Conservation (phyloP, 1,140 invertebrate genomes). For the Hydropsyche tenuis region DNA sequence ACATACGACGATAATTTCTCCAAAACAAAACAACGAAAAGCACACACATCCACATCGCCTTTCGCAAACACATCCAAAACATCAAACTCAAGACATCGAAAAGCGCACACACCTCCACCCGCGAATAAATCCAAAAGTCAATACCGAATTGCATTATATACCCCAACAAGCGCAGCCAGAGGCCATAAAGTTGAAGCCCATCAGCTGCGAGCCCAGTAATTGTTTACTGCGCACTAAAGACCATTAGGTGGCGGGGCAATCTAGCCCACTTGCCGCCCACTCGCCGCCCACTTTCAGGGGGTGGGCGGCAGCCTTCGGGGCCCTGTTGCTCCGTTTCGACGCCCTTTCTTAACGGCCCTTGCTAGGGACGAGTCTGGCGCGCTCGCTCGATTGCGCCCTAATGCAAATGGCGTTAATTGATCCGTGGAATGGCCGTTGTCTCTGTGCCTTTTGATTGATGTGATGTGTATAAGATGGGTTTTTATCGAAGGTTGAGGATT, state of each 20-base stretch:
- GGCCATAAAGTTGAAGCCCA: constrained; percentile 47
- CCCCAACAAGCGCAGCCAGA: constrained; percentile 16
- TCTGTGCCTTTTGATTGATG: too few species aligned
- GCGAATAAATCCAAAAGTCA: too few species aligned
- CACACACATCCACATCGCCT: too few species aligned
- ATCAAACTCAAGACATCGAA: too few species aligned
- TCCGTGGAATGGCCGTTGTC: not conserved
- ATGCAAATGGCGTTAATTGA: constrained; percentile 23
- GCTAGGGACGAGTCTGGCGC: not conserved
- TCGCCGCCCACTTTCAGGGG: not conserved
- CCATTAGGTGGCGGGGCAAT: constrained; percentile 45
- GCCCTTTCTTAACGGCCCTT: constrained; percentile 32
- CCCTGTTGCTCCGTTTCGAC: constrained; percentile 32
- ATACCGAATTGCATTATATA: not conserved
- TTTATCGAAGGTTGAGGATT: too few species aligned
- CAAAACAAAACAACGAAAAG: too few species aligned
- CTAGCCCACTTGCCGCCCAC: constrained; percentile 21
- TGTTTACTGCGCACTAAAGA: constrained; percentile 50
- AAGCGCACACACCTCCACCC: too few species aligned
- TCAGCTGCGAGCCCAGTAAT: constrained; percentile 48
- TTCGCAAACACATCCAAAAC: too few species aligned
- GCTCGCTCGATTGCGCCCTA: constrained; percentile 19
- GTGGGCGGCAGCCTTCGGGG: not conserved
- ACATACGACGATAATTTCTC: too few species aligned
- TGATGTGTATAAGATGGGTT: too few species aligned